A percentile compares a stretch with the other conserved stretches of the same genome.
phyloP scores from a whole-genome alignment of 2,797 vertebrate species.

The Avahi laniger region DNA sequence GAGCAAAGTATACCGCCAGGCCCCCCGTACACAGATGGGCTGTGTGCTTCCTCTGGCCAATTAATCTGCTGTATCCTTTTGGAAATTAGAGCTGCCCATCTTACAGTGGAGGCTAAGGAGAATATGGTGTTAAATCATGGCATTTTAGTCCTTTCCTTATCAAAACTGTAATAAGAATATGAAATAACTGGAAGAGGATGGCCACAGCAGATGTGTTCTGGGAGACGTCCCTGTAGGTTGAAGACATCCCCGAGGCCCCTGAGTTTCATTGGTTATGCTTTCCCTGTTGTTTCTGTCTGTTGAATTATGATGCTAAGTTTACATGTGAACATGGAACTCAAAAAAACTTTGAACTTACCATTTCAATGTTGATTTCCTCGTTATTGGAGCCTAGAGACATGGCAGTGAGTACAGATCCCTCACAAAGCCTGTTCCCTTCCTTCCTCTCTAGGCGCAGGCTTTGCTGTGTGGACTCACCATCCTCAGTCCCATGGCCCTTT shows the following conservation, averaged over 20 bases:
- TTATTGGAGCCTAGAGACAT: background rate
- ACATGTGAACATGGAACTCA: background rate
- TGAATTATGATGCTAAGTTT: background rate
- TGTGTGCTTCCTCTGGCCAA: background rate
- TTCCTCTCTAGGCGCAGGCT: background rate
- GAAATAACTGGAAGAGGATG: background rate
- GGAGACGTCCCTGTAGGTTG: background rate
- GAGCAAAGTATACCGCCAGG: fast-evolving
- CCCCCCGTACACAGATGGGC: fast-evolving
- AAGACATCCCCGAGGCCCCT: background rate
- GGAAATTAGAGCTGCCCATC: background rate
- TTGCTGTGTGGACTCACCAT: background rate
- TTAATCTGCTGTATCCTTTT: background rate
- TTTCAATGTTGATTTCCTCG: background rate
- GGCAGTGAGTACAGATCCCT: background rate
- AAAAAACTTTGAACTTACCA: background rate
- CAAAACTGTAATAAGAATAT: background rate
- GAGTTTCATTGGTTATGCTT: background rate
- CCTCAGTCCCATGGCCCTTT: background rate
- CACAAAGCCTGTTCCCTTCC: background rate
- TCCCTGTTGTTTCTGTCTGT: background rate
- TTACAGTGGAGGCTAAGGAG: background rate
- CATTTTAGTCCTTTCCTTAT: background rate
- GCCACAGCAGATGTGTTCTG: background rate
- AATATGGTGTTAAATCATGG: background rate